Percentiles rank a stretch among this genome's conserved stretches.
phyloP scores from a whole-genome alignment of 2,113 vertebrate species.

The Petroica traversi region DNA sequence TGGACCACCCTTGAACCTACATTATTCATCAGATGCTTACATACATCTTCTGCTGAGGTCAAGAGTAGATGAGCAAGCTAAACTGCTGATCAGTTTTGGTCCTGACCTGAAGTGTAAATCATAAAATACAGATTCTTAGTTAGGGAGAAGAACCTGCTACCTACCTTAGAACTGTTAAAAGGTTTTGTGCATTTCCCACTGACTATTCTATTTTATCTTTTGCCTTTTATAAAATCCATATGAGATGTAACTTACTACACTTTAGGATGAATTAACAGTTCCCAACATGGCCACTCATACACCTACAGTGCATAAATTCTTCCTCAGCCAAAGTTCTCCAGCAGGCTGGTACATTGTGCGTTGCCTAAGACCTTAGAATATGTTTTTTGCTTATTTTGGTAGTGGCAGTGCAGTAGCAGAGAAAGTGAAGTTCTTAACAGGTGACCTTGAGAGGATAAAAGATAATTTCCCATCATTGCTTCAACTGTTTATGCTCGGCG shows the following conservation, averaged over 20 bases:
- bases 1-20: background rate
- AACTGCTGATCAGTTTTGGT: background rate
- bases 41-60: background rate
- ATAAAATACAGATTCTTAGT: conserved; percentile 9
- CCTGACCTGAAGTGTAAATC: background rate
- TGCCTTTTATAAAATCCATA: background rate
- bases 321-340: conserved; percentile 42
- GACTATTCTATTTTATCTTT: background rate
- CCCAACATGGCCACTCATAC: background rate
- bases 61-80: conserved; percentile 9
- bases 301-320: conserved; percentile 20
- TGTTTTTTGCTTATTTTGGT: conserved; percentile 69
- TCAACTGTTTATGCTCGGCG: conserved; percentile 83
- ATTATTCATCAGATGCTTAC: background rate
- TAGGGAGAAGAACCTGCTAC: background rate
- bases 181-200: conserved; percentile 17
- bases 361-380: conserved; percentile 45
- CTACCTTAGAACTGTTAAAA: background rate
- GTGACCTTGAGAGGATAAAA: conserved; percentile 65
- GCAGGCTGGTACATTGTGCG: conserved; percentile 48
- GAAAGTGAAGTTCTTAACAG: conserved; percentile 68
- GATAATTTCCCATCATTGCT: conserved; percentile 46
- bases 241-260: conserved; percentile 2
- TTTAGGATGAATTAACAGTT: conserved; percentile 11
- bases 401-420: conserved; percentile 74